phyloP scores from a whole-genome alignment of 2,888 invertebrate genomes.

The Hipparchia sbordonii region DNA sequence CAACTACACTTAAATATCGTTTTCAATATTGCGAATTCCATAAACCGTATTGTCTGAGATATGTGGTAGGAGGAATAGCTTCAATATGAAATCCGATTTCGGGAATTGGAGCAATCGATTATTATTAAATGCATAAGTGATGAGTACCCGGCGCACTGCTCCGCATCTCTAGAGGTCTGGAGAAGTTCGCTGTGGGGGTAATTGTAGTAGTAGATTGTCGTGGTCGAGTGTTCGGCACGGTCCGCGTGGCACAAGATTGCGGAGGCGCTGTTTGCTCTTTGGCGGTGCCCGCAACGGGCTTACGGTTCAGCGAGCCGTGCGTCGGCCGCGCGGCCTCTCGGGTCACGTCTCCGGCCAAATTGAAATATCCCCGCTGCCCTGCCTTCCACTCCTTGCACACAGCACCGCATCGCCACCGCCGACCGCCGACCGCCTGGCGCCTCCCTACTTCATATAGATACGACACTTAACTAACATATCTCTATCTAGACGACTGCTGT shows the following conservation, averaged over 20 bases:
- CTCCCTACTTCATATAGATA: slow-evolving; percentile 48
- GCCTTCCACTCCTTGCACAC: slow-evolving; percentile 58
- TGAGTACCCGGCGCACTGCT: slow-evolving; percentile 23
- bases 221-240: slow-evolving; percentile 76
- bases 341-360: slow-evolving; percentile 80
- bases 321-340: slow-evolving; percentile 74
- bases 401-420: slow-evolving; percentile 45
- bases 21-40: slow-evolving; percentile 40
- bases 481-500: background rate
- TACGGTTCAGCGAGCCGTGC: slow-evolving; percentile 80
- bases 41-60: slow-evolving; percentile 37
- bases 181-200: slow-evolving; percentile 58
- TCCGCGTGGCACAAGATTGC: slow-evolving; percentile 81
- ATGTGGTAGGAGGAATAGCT: slow-evolving; percentile 30
- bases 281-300: slow-evolving; percentile 76
- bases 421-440: slow-evolving; percentile 38
- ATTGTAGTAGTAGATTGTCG: slow-evolving; percentile 74
- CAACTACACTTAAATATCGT: slow-evolving; percentile 29
- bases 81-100: slow-evolving; percentile 39
- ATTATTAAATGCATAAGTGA: slow-evolving; percentile 32
- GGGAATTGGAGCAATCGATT: slow-evolving; percentile 38
- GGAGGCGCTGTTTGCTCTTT: slow-evolving; percentile 82
- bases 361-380: slow-evolving; percentile 76
- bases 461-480: slow-evolving; percentile 34
- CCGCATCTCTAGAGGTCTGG: slow-evolving; percentile 28